These are phyloP conservation scores for Vandiemenella viatica DNA, from an alignment of 2,888 invertebrate species.

Conservation along the genomic window DNA sequence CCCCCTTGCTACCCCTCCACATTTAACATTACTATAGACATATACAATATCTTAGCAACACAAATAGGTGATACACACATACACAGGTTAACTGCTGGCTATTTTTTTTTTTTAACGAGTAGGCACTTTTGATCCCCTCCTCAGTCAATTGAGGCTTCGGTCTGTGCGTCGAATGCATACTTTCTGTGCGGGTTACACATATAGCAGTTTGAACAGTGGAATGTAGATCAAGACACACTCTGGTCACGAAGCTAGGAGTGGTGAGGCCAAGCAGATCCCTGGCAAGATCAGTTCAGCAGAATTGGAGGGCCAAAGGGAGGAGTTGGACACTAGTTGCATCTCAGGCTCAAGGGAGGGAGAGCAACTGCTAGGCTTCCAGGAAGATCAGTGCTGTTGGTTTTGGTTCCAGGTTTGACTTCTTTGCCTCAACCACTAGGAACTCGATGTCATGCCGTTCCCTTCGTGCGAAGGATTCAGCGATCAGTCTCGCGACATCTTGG, in stretches of 20 bases:
- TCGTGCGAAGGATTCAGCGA: conserved; percentile 86
- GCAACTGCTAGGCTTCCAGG: conserved; percentile 70
- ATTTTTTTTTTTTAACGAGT: not conserved
- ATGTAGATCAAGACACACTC: no score
- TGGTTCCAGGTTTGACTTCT: conserved; percentile 80
- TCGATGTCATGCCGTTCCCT: conserved; percentile 78
- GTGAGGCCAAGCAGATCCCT: not conserved
- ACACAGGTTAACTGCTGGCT: conserved; percentile 1
- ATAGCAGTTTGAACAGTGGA: no score
- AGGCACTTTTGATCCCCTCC: conserved; percentile 2
- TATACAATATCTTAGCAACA: conserved; percentile 2
- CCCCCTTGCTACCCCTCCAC: not conserved
- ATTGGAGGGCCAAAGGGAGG: not conserved
- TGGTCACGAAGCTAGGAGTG: no score
- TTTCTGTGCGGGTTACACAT: not conserved
- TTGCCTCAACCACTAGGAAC: conserved; percentile 84
- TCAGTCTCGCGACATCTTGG: conserved; percentile 79
- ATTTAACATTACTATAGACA: not conserved
- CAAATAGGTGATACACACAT: not conserved
- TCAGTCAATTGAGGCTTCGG: not conserved
- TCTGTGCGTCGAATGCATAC: not conserved
- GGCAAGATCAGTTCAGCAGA: not conserved
- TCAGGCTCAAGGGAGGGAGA: conserved; percentile 31
- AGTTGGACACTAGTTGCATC: conserved; percentile 22
- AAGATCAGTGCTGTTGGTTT: conserved; percentile 83